These are phyloP conservation scores for Cheilosia vulpina DNA, from an alignment of 2,888 invertebrate species.

Conservation along the genomic window DNA sequence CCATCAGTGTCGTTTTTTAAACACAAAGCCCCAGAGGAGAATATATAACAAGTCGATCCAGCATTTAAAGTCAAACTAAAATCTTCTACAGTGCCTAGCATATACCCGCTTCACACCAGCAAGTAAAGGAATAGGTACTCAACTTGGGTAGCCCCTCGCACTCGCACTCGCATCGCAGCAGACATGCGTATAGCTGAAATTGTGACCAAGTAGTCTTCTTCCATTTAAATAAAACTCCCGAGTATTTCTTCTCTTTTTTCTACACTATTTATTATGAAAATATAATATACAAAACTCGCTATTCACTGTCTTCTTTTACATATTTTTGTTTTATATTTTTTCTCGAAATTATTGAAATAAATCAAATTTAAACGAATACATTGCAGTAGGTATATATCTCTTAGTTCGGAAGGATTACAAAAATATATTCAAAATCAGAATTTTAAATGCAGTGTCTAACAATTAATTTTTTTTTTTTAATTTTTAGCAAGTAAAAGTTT, in stretches of 20 bases:
- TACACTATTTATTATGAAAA: conserved; percentile 81
- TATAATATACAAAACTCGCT: conserved; percentile 81
- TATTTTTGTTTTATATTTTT: conserved; percentile 66
- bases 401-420: neutral
- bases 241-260: conserved; percentile 77
- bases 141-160: too few species aligned
- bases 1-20: too few species aligned
- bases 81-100: too few species aligned
- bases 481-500: neutral
- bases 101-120: too few species aligned
- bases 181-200: neutral
- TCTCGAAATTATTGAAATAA: conserved; percentile 63
- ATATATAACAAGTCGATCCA: too few species aligned
- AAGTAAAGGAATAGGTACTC: too few species aligned
- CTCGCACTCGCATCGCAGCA: neutral
- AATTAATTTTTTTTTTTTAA: neutral
- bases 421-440: neutral
- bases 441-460: neutral
- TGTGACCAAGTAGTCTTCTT: neutral
- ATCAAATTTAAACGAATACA: conserved; percentile 8
- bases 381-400: neutral
- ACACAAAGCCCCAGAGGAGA: too few species aligned
- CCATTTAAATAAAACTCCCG: conserved; percentile 52
- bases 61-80: too few species aligned
- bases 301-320: conserved; percentile 77